These are phyloP conservation scores for Ophion obscuratus DNA, from an alignment of 2,888 invertebrate genomes.

Conservation along the genomic window DNA sequence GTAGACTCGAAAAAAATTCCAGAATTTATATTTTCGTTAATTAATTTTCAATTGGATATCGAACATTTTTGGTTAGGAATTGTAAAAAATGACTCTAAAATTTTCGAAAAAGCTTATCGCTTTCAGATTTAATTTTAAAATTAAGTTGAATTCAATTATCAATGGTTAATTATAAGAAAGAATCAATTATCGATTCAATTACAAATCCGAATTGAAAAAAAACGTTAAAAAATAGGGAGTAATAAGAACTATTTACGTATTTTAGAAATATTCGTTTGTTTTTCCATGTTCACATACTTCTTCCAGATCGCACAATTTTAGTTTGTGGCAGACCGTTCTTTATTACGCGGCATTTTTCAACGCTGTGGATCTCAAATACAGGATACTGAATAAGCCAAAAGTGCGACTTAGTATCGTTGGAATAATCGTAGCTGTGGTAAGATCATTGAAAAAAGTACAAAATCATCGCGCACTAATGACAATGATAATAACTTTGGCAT, in stretches of 20 bases:
- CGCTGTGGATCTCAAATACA: slow-evolving; percentile 59
- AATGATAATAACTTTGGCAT: no score
- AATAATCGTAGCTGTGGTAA: slow-evolving; percentile 63
- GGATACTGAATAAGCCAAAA: slow-evolving; percentile 46
- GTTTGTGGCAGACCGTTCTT: slow-evolving; percentile 45
- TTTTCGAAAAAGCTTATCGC: no score
- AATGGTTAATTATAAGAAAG: no score
- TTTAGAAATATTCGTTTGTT: not conserved
- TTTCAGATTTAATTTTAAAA: no score
- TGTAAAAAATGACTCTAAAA: no score
- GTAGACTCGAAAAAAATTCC: not conserved
- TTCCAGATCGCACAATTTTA: slow-evolving; percentile 53
- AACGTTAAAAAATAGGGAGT: not conserved
- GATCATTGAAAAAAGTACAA: not conserved
- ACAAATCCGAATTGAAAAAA: no score
- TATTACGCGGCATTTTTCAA: slow-evolving; percentile 61
- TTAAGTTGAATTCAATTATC: no score
- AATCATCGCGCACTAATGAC: no score
- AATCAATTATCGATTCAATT: no score
- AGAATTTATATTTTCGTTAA: not conserved
- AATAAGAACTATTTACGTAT: not conserved
- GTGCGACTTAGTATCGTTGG: slow-evolving; percentile 50
- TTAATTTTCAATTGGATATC: not conserved
- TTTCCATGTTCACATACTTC: not conserved
- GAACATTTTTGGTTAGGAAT: not conserved